Evolutionary conservation across 2,888 invertebrate species (phyloP).

Genomic region (Escarpia spicata): DNA sequence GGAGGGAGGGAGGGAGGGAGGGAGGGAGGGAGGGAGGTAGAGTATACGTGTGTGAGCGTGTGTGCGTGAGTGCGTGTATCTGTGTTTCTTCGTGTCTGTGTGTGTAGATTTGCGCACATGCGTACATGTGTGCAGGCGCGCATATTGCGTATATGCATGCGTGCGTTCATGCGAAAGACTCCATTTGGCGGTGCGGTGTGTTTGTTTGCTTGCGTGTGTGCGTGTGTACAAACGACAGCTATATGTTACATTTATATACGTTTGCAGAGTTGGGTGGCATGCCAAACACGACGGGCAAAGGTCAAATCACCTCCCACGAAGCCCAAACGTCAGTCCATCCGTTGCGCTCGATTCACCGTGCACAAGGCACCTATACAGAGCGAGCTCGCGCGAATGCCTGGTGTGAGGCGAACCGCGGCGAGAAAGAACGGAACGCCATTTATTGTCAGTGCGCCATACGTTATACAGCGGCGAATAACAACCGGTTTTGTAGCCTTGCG

Average conservation of each 20-base stretch:
- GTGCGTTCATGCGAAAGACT: no score
- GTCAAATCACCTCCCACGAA: not conserved
- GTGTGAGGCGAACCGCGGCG: not conserved
- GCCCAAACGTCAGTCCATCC: not conserved
- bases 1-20: not conserved
- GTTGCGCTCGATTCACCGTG: not conserved
- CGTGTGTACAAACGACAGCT: no score
- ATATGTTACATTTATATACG: no score
- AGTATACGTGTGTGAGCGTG: not conserved
- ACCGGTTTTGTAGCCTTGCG: not conserved
- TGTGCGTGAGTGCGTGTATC: no score
- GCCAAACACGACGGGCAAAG: not conserved
- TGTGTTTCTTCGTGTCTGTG: no score
- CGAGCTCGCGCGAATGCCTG: not conserved
- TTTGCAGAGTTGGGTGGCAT: no score
- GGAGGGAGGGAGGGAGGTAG: not conserved
- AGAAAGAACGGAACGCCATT: not conserved
- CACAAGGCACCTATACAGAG: not conserved
- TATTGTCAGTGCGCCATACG: not conserved
- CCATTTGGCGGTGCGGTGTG: no score
- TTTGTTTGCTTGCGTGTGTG: no score
- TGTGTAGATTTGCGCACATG: no score
- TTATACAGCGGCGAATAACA: not conserved
- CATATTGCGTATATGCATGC: no score
- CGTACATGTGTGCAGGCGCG: no score